Conservation (phyloP, 2,797 vertebrate species). For the Pristis pectinata region DNA sequence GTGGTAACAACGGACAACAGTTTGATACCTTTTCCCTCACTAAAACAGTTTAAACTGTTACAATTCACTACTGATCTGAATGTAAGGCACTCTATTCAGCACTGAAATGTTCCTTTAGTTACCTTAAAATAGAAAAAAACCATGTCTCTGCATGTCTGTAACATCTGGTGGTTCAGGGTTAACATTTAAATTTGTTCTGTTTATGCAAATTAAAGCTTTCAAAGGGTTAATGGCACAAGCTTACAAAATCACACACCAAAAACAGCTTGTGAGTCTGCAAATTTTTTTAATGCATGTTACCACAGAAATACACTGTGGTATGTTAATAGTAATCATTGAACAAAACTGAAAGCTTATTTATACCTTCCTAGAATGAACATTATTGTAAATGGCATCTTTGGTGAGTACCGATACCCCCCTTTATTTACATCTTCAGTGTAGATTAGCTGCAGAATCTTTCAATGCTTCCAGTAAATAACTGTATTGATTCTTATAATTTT, state of each 20-base stretch:
- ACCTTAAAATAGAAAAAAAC: slow-evolving; percentile 37
- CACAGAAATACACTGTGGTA: neutral
- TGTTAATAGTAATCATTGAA: slow-evolving; percentile 1
- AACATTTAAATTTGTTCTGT: slow-evolving; percentile 43
- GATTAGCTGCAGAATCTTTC: neutral
- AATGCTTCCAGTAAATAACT: neutral
- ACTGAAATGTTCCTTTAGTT: slow-evolving; percentile 3
- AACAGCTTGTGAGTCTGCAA: slow-evolving; percentile 15
- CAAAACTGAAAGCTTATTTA: neutral
- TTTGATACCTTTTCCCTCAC: neutral
- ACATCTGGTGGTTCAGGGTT: slow-evolving; percentile 43
- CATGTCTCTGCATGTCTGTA: slow-evolving; percentile 31
- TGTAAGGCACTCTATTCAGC: slow-evolving; percentile 12
- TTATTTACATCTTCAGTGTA: neutral
- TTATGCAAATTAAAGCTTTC: slow-evolving; percentile 46
- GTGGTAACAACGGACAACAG: slow-evolving; percentile 15
- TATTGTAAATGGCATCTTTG: neutral
- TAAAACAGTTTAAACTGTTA: slow-evolving; percentile 26
- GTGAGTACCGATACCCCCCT: neutral
- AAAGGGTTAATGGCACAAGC: slow-evolving; percentile 42
- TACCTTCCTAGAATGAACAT: neutral
- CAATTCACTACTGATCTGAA: slow-evolving; percentile 34
- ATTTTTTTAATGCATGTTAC: neutral
- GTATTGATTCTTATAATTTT: neutral
- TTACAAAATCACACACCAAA: slow-evolving; percentile 43